Conservation (phyloP, 2,113 vertebrate species). For the Gymnogyps californianus region DNA sequence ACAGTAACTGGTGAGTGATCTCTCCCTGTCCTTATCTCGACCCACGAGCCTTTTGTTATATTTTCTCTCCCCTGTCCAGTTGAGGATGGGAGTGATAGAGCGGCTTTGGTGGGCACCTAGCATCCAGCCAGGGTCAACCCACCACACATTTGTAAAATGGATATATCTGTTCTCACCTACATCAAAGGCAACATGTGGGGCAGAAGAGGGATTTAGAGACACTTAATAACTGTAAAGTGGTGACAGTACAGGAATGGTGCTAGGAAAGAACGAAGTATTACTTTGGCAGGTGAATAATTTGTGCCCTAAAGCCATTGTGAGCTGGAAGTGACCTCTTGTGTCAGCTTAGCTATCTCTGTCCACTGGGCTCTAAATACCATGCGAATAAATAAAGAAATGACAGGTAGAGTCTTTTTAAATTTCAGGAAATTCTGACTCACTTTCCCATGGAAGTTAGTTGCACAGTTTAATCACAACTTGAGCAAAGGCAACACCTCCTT, state of each 20-base stretch:
- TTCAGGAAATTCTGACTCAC: not conserved
- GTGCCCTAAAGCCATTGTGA: not conserved
- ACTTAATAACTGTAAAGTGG: not conserved
- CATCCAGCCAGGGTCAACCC: not conserved
- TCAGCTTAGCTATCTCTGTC: not conserved
- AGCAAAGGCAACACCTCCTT: not conserved
- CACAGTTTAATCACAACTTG: not conserved
- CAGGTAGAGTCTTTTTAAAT: not conserved
- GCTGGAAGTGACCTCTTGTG: not conserved
- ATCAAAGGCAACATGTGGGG: not conserved
- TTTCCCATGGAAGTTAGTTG: not conserved
- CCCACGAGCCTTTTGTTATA: too few relatives aligned
- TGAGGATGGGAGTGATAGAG: too few relatives aligned
- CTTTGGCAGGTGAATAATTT: constrained; percentile 27
- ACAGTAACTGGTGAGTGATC: too few relatives aligned
- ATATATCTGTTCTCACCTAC: not conserved
- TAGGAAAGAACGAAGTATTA: not conserved
- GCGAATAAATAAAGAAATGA: not conserved
- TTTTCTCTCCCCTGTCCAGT: too few relatives aligned
- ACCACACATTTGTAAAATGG: not conserved
- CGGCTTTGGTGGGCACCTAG: not conserved
- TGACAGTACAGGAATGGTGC: not conserved
- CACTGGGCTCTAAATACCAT: not conserved
- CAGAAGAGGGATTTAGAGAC: not conserved
- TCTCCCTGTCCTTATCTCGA: too few relatives aligned